phyloP scores from a whole-genome alignment of 2,113 vertebrate genomes.

The Ailuropoda melanoleuca region DNA sequence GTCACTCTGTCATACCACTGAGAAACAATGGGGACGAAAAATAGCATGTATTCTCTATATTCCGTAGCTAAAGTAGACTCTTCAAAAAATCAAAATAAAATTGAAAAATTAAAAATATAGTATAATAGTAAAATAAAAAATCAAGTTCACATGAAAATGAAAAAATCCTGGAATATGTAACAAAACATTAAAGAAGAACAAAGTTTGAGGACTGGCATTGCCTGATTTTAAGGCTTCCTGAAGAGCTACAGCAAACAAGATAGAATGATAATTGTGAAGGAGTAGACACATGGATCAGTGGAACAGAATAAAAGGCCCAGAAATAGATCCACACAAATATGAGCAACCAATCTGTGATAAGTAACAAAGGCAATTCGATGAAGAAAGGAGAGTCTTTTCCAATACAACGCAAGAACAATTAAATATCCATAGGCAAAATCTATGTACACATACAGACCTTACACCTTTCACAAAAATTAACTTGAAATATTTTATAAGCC shows the following conservation, averaged over 20 bases:
- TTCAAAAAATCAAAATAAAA: too few relatives aligned
- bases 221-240: background rate
- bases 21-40: too few relatives aligned
- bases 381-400: background rate
- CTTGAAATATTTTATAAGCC: background rate
- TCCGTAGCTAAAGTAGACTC: too few relatives aligned
- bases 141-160: background rate
- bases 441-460: background rate
- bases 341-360: background rate
- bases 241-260: background rate
- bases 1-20: too few relatives aligned
- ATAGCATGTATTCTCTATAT: too few relatives aligned
- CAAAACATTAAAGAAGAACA: background rate
- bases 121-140: too few relatives aligned
- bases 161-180: background rate
- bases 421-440: background rate
- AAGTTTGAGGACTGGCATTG: background rate
- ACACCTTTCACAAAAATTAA: too few relatives aligned
- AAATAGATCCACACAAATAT: too few relatives aligned
- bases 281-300: background rate
- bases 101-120: too few relatives aligned
- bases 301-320: background rate
- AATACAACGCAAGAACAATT: background rate
- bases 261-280: background rate
- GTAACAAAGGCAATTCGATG: background rate